These are phyloP conservation scores for Eciton burchellii DNA, from an alignment of 1,140 invertebrate species.

Conservation along the genomic window DNA sequence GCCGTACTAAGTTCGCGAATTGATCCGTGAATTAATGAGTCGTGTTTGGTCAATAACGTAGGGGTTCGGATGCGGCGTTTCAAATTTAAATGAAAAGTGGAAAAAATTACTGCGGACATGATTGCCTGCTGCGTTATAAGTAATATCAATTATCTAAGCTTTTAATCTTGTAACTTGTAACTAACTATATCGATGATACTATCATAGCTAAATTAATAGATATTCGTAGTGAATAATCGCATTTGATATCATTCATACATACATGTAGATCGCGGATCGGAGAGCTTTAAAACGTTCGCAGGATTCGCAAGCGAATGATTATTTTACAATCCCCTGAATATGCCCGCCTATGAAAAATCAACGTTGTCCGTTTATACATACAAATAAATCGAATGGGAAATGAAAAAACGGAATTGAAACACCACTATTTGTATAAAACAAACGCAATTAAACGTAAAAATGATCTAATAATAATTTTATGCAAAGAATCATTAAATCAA, in stretches of 20 bases:
- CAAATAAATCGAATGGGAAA: too few relatives aligned
- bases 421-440: conserved; percentile 4
- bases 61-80: background rate
- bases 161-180: background rate
- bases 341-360: conserved; percentile 22
- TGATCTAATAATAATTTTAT: background rate
- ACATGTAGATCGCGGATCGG: conserved; percentile 1
- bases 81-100: conserved; percentile 36
- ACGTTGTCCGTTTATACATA: background rate
- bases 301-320: conserved; percentile 6
- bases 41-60: conserved; percentile 13
- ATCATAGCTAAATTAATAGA: conserved; percentile 23
- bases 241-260: background rate
- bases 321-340: conserved; percentile 10
- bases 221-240: background rate
- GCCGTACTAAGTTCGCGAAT: background rate
- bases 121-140: conserved; percentile 1
- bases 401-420: background rate
- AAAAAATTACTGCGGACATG: conserved; percentile 8
- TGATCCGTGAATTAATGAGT: background rate
- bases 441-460: too few relatives aligned
- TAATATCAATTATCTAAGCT: conserved; percentile 32
- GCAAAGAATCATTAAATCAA: background rate
- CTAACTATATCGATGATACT: conserved; percentile 16
- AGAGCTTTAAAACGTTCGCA: conserved; percentile 24